Evolutionary conservation across 2,888 invertebrate genomes (phyloP).

Genomic region (Sphaerophoria taeniata): DNA sequence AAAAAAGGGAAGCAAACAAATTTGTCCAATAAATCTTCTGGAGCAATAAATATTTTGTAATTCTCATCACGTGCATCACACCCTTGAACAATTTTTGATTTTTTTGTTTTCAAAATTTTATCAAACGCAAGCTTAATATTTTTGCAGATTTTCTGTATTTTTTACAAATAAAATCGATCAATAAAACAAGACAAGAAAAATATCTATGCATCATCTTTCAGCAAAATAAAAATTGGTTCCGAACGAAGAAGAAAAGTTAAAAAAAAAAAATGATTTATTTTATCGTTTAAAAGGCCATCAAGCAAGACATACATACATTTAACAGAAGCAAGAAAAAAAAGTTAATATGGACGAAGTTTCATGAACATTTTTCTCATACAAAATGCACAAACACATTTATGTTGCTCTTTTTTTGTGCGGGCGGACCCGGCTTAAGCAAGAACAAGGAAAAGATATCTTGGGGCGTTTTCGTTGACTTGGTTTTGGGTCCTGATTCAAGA

Average conservation of each 20-base stretch:
- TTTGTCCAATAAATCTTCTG: constrained; percentile 1
- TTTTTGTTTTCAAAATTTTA: constrained; percentile 16
- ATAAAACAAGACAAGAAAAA: constrained; percentile 12
- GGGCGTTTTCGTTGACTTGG: constrained; percentile 21
- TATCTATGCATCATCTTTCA: constrained; percentile 21
- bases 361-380: constrained; percentile 17
- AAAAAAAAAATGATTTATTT: constrained; percentile 78
- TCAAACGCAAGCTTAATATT: constrained; percentile 29
- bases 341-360: constrained; percentile 20
- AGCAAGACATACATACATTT: constrained; percentile 36
- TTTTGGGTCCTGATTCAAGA: constrained; percentile 1
- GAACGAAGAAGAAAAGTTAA: constrained; percentile 70
- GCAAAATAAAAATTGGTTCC: constrained; percentile 77
- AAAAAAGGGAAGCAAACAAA: neutral
- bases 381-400: neutral
- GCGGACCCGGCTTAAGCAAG: neutral
- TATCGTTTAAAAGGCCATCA: constrained; percentile 69
- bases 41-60: constrained; percentile 21
- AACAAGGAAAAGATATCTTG: constrained; percentile 2
- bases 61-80: constrained; percentile 49
- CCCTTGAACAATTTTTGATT: constrained; percentile 5
- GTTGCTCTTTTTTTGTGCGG: too few species aligned
- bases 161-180: constrained; percentile 46
- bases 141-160: neutral
- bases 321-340: too few species aligned